phyloP scores from a whole-genome alignment of 30 jellyfish, hydroid and myxozoan genomes.

The Turritopsis rubra region DNA sequence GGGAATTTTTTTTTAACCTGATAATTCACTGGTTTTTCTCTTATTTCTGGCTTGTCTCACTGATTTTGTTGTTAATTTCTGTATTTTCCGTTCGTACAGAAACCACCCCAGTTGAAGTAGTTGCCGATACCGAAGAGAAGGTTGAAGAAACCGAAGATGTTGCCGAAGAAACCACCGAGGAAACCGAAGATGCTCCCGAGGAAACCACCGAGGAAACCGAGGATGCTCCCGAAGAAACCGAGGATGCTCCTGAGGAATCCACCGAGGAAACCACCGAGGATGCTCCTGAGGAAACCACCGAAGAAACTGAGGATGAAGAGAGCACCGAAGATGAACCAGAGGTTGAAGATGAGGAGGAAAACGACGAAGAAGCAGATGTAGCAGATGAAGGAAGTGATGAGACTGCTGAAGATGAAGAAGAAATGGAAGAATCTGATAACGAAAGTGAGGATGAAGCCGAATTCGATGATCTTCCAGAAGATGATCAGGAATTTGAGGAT shows the following conservation, averaged over 20 bases:
- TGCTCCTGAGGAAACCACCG: background rate
- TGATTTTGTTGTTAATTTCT: background rate
- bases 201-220: background rate
- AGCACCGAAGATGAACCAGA: background rate
- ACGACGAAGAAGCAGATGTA: background rate
- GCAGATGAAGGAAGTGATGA: constrained; percentile 1
- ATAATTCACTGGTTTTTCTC: background rate
- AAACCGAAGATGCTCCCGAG: background rate
- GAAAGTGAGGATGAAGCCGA: background rate
- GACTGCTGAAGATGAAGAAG: background rate
- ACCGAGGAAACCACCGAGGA: background rate
- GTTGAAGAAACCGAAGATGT: background rate
- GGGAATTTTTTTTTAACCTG: background rate
- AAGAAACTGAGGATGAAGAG: background rate
- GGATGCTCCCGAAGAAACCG: background rate
- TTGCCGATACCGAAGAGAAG: background rate
- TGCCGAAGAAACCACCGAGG: background rate
- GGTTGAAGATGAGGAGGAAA: constrained; percentile 3
- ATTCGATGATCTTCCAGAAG: background rate
- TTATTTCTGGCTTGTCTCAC: background rate
- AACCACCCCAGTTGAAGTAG: background rate
- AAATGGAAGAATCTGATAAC: background rate
- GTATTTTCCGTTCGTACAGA: background rate
- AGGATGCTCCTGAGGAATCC: background rate
- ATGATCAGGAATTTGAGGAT: background rate